These are phyloP conservation scores for Cercopithecus mona DNA, from an alignment of 2,113 vertebrate species.

Conservation along the genomic window DNA sequence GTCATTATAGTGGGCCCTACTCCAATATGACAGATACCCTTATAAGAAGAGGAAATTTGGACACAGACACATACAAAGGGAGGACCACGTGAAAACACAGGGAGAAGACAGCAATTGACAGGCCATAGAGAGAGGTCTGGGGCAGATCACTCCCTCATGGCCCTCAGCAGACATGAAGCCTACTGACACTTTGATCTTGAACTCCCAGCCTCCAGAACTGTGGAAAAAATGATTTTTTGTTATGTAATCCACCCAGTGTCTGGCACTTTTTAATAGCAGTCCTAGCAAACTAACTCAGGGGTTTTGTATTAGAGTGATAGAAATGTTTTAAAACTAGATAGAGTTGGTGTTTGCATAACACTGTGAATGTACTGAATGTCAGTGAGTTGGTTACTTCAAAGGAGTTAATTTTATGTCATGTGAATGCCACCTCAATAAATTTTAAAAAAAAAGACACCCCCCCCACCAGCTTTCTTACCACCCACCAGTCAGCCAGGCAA, in stretches of 20 bases:
- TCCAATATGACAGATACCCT: not conserved
- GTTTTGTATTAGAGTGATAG: not conserved
- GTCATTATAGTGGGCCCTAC: not conserved
- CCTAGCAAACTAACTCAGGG: not conserved
- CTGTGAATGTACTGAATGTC: not conserved
- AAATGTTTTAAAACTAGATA: not conserved
- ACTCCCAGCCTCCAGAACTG: not conserved
- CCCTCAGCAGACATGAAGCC: not conserved
- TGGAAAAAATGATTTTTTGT: not conserved
- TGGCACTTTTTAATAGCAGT: not conserved
- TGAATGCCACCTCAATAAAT: not conserved
- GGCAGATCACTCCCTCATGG: accelerated
- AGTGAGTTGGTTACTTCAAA: not conserved
- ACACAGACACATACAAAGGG: not conserved
- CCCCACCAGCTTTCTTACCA: not conserved
- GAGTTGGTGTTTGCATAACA: not conserved
- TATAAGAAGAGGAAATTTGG: not conserved
- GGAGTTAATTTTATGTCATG: not conserved
- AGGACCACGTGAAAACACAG: not conserved
- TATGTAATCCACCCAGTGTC: not conserved
- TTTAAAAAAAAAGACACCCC: not conserved
- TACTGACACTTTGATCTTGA: not conserved
- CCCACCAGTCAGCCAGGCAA: not conserved
- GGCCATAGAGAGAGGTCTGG: too few relatives aligned
- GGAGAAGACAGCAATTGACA: not conserved